Base-by-base conservation (phyloP, 2,113 vertebrate genomes). In the Strix aluco region DNA sequence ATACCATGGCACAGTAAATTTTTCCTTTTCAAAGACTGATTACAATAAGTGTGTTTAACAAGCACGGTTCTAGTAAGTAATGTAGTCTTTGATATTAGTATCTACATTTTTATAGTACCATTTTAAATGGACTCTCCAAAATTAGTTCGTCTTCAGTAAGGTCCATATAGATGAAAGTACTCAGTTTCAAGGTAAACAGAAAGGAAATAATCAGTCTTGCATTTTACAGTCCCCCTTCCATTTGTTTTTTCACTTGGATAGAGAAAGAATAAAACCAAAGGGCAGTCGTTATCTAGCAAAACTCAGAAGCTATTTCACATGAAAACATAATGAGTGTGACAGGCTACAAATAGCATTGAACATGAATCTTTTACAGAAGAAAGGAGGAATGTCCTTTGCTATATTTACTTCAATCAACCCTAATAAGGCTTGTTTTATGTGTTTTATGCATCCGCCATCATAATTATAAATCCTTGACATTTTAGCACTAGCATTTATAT, bases 381-480 rank as follows among this genome's bases (percentile, higher is more conserved):
- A 96, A 95, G 82, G 90, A 96, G 62, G 81, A 91, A 88, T 86
- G 95, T 95, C 95, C 88, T 94, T 90, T 89, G 70, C 79, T 96
- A 80, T 95, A 89, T 97, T 96, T 91, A 96, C 97, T 95, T 97
- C 89, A 96, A 93, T 90, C 97, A 96, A 75, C 92, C 95, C 90
- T 52, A 78, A 96, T 93, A 94, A 96, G 91, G 88, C 95, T 92
- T 96, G 95, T 51, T 87, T 88, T 94, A 95, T 96, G 92, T 97
- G 81, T 94, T 97, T 97, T 97, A 96, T 95, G 92, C 44, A 94
- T 88, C 92, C 75, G 70, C 91, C 69, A 94, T 98, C 96, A 83
- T 97, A 98, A 98, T 98, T 98, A 98, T 91, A 97, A 97, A 98
- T 97, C 96, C 96, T 97, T 98, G 97, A 98, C 96, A 97, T 98